Evolutionary conservation across 2,888 invertebrate species (phyloP).

Genomic region (Amiota mariae): DNA sequence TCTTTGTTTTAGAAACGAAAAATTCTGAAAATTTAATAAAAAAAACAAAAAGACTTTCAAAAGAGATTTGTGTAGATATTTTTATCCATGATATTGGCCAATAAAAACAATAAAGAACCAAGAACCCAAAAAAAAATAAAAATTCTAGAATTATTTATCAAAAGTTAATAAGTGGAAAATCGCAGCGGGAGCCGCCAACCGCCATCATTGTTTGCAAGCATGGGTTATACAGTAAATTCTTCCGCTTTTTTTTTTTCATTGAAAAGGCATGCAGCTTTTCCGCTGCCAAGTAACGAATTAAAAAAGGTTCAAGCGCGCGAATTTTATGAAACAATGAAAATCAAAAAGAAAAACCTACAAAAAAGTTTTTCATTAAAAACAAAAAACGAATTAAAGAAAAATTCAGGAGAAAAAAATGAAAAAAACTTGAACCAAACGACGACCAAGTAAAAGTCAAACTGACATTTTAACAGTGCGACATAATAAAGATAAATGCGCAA

Average conservation of each 20-base stretch:
- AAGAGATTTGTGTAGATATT: not conserved
- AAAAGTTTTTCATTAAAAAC: conserved; percentile 62
- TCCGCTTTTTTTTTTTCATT: conserved; percentile 18
- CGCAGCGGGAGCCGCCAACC: not conserved
- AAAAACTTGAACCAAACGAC: no score
- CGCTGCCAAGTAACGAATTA: conserved; percentile 63
- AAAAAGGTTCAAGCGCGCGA: conserved; percentile 59
- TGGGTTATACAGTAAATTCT: conserved; percentile 16
- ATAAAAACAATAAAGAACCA: no score
- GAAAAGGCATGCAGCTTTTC: conserved; percentile 22
- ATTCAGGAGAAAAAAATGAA: conserved; percentile 18
- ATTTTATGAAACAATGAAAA: conserved; percentile 57
- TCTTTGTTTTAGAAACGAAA: not conserved
- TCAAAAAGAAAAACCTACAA: conserved; percentile 10
- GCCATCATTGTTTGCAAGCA: not conserved
- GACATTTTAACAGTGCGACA: conserved; percentile 4
- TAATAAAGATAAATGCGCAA: conserved; percentile 17
- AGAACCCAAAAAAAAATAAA: no score
- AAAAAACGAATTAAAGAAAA: conserved; percentile 27
- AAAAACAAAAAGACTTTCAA: not conserved
- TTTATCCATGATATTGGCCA: no score
- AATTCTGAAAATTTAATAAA: not conserved
- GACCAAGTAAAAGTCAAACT: not conserved
- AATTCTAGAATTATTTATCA: not conserved
- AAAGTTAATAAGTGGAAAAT: conserved; percentile 19